Percentiles rank a stretch among this genome's conserved stretches.
phyloP scores from a whole-genome alignment of 2,113 vertebrate species.

The Lophotis ruficrista region DNA sequence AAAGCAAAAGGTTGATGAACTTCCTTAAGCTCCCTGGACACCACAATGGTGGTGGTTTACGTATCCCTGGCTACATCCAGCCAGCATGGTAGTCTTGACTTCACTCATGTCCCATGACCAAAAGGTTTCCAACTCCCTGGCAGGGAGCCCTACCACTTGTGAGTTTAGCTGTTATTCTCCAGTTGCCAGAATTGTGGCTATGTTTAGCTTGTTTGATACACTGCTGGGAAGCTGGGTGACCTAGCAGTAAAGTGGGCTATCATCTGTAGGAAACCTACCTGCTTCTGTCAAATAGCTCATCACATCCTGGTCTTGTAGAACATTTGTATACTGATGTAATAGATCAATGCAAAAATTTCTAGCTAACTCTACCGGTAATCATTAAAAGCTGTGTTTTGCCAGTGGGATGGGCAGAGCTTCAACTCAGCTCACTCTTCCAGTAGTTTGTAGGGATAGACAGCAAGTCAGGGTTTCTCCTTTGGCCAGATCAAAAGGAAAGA shows the following conservation, averaged over 20 bases:
- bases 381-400: not conserved
- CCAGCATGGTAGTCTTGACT: not conserved
- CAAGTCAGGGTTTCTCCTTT: not conserved
- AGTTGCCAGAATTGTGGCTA: not conserved
- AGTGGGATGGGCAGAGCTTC: not conserved
- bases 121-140: not conserved
- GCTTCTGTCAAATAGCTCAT: not conserved
- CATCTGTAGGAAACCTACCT: not conserved
- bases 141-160: not conserved
- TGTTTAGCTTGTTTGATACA: not conserved
- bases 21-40: not conserved
- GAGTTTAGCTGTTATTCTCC: not conserved
- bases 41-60: not conserved
- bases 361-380: not conserved
- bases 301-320: not conserved
- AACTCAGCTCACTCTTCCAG: not conserved
- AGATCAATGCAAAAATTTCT: not conserved
- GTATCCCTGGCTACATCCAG: not conserved
- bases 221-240: not conserved
- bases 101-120: not conserved
- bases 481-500: not conserved
- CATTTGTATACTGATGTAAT: not conserved
- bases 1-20: not conserved
- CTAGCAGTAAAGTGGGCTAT: not conserved
- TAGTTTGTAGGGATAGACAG: not conserved